These are phyloP conservation scores for Tenthredo amoena DNA, from an alignment of 2,888 invertebrate species.

Conservation along the genomic window DNA sequence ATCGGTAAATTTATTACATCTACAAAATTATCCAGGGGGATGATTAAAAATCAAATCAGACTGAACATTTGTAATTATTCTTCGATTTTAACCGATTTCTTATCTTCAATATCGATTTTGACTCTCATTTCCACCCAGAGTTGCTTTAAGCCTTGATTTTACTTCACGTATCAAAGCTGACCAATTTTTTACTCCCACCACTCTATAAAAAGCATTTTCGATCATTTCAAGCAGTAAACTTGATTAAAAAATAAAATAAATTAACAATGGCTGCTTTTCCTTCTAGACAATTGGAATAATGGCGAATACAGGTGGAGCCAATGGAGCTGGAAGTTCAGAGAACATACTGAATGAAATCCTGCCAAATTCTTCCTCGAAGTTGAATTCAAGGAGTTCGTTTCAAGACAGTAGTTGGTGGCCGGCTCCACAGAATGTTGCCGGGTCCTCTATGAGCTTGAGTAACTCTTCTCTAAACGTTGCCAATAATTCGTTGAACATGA, in stretches of 20 bases:
- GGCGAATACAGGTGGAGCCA: slow-evolving; percentile 20
- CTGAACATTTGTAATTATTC: background rate
- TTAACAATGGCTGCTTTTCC: background rate
- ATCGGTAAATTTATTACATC: slow-evolving; percentile 41
- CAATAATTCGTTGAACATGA: slow-evolving; percentile 17
- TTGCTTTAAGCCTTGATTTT: too few species aligned
- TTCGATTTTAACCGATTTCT: background rate
- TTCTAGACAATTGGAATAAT: slow-evolving; percentile 27
- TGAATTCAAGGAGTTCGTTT: slow-evolving; percentile 31
- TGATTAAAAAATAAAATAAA: background rate
- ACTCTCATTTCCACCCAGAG: too few species aligned
- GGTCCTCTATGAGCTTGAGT: slow-evolving; percentile 13
- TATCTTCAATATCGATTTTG: background rate
- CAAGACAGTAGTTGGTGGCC: slow-evolving; percentile 5
- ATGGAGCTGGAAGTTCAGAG: background rate
- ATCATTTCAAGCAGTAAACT: background rate
- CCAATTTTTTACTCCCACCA: too few species aligned
- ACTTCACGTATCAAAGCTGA: too few species aligned
- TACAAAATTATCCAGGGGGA: background rate
- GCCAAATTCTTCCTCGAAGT: slow-evolving; percentile 32
- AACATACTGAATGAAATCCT: slow-evolving; percentile 30
- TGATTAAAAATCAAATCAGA: background rate
- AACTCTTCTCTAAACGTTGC: slow-evolving; percentile 31
- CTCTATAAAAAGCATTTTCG: too few species aligned
- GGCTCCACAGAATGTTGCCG: slow-evolving; percentile 3